phyloP scores from a whole-genome alignment of 2,888 invertebrate genomes.

The Agriopis leucophaearia region DNA sequence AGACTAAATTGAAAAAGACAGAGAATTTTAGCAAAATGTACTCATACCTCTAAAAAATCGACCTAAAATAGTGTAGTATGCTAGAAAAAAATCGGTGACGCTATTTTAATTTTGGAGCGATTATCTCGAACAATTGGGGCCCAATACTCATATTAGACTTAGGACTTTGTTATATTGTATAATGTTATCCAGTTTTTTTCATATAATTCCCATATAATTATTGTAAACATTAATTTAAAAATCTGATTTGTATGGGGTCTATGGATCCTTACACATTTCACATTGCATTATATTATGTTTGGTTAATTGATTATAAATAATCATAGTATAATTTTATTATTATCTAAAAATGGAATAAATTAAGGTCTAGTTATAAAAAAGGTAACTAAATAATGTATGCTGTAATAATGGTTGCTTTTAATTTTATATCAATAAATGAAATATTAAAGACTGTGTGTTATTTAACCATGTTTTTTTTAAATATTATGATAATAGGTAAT shows the following conservation, averaged over 20 bases:
- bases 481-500: neutral
- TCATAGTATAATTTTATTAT: slow-evolving; percentile 31
- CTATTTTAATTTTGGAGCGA: neutral
- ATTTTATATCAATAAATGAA: slow-evolving; percentile 82
- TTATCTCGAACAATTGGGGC: neutral
- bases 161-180: slow-evolving; percentile 3
- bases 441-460: slow-evolving; percentile 50
- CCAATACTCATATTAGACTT: slow-evolving; percentile 1
- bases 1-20: neutral
- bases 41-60: neutral
- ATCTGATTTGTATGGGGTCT: slow-evolving; percentile 44
- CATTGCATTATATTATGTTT: slow-evolving; percentile 48
- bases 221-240: neutral
- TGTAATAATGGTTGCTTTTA: slow-evolving; percentile 84
- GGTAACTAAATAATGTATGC: slow-evolving; percentile 73
- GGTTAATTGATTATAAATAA: slow-evolving; percentile 45
- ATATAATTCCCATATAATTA: slow-evolving; percentile 6
- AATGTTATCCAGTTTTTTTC: neutral
- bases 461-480: slow-evolving; percentile 1
- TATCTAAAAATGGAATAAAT: slow-evolving; percentile 46
- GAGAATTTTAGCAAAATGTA: neutral
- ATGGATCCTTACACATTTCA: slow-evolving; percentile 54
- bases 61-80: neutral
- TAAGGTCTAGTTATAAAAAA: slow-evolving; percentile 67
- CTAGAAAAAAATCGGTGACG: neutral